These are phyloP conservation scores for Corythoichthys intestinalis DNA, from an alignment of 2,113 vertebrate genomes.

Conservation along the genomic window DNA sequence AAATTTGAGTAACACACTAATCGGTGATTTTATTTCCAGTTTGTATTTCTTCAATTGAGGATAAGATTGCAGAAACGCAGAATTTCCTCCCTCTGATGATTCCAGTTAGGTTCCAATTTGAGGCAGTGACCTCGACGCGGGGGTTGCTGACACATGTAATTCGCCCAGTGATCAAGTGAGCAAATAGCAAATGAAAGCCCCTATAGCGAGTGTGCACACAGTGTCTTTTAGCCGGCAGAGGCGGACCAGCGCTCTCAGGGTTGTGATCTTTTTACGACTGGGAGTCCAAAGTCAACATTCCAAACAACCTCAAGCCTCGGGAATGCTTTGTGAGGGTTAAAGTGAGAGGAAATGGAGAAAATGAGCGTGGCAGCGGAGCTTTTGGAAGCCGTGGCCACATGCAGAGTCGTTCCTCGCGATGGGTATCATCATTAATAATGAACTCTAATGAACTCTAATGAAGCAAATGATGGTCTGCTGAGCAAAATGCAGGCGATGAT, in stretches of 20 bases:
- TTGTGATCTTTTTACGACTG: constrained; percentile 52
- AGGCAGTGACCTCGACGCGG: constrained; percentile 15
- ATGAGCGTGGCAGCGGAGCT: not conserved
- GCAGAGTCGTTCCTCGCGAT: constrained; percentile 49
- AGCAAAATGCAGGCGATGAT: constrained; percentile 61
- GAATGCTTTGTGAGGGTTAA: constrained; percentile 23
- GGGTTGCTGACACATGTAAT: constrained; percentile 24
- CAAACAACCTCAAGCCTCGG: constrained; percentile 37
- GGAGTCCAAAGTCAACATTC: constrained; percentile 70
- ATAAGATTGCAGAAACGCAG: constrained; percentile 3
- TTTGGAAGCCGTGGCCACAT: constrained; percentile 32
- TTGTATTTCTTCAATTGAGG: constrained; percentile 7
- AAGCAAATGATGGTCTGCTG: constrained; percentile 73
- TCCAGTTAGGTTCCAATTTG: constrained; percentile 14
- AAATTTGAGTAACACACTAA: not conserved
- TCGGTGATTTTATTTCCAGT: constrained; percentile 5
- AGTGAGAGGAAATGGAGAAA: constrained; percentile 38
- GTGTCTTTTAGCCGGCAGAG: constrained; percentile 20
- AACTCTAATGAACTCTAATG: constrained; percentile 49
- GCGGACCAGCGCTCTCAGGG: constrained; percentile 28
- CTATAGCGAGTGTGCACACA: constrained; percentile 14
- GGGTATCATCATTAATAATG: constrained; percentile 61
- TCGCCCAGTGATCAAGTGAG: constrained; percentile 32
- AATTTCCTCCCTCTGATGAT: constrained; percentile 4
- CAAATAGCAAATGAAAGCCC: constrained; percentile 50